A percentile compares a stretch with the other conserved stretches of the same genome.
These are phyloP conservation scores for Hylaeus volcanicus DNA, from an alignment of 1,140 invertebrate species.

Conservation along the genomic window DNA sequence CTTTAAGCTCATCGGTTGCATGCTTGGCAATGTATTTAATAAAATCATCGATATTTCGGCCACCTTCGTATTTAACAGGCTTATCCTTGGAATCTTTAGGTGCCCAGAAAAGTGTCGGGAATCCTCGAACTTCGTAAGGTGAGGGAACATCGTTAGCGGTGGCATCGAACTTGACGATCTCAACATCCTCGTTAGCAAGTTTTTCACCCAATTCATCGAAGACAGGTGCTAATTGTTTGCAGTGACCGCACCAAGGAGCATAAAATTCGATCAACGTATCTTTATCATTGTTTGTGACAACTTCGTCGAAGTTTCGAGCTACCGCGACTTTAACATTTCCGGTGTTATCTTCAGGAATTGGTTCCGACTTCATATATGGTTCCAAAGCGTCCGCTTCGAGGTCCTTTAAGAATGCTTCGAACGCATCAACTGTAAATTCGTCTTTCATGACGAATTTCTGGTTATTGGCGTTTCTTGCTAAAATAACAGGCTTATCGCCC, in stretches of 20 bases:
- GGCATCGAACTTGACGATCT: slow-evolving; percentile 98
- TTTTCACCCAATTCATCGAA: slow-evolving; percentile 97
- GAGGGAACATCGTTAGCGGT: slow-evolving; percentile 98
- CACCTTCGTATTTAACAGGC: slow-evolving; percentile 97
- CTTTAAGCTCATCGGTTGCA: slow-evolving; percentile 92
- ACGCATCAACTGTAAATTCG: slow-evolving; percentile 94
- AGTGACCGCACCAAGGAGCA: slow-evolving; percentile 99
- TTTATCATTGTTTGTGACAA: slow-evolving; percentile 94
- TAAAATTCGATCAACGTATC: slow-evolving; percentile 99
- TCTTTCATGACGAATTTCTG: slow-evolving; percentile 95
- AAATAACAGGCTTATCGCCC: slow-evolving; percentile 94
- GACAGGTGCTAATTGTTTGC: slow-evolving; percentile 96
- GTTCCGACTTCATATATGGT: slow-evolving; percentile 97
- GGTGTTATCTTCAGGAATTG: slow-evolving; percentile 92
- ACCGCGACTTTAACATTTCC: slow-evolving; percentile 95
- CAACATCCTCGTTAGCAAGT: slow-evolving; percentile 93
- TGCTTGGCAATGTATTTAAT: slow-evolving; percentile 97
- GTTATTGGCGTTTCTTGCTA: slow-evolving; percentile 89
- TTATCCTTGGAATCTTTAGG: slow-evolving; percentile 90
- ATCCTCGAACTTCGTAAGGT: slow-evolving; percentile 96
- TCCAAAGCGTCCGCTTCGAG: slow-evolving; percentile 91
- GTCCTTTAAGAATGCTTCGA: slow-evolving; percentile 94
- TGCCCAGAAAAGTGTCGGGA: slow-evolving; percentile 98
- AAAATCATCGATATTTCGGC: slow-evolving; percentile 96
- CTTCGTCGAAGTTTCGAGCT: slow-evolving; percentile 97